These are phyloP conservation scores for Acleris literana DNA, from an alignment of 2,888 invertebrate species.

Conservation along the genomic window DNA sequence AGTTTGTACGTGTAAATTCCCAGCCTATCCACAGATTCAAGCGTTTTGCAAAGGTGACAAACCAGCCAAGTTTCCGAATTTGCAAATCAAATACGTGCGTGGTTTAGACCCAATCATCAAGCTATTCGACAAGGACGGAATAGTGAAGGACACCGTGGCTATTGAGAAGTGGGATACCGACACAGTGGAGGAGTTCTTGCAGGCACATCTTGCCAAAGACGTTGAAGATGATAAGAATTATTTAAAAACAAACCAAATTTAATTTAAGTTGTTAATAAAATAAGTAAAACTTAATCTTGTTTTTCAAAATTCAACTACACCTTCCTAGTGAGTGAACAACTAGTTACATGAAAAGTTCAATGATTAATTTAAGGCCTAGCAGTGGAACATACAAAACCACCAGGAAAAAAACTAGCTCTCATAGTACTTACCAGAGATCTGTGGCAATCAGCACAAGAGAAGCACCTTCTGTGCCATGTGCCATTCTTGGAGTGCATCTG, in stretches of 20 bases:
- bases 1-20: constrained; percentile 99
- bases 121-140: constrained; percentile 92
- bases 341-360: no score
- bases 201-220: constrained; percentile 89
- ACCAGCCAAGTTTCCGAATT: constrained; percentile 94
- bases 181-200: constrained; percentile 97
- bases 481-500: constrained; percentile 97
- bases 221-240: constrained; percentile 82
- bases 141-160: constrained; percentile 93
- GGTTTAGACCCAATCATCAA: constrained; percentile 98
- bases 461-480: constrained; percentile 96
- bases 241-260: constrained; percentile 85
- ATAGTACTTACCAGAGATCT: constrained; percentile 86
- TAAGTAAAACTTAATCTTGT: constrained; percentile 13
- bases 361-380: no score
- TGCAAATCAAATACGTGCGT: constrained; percentile 95
- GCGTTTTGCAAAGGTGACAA: constrained; percentile 98
- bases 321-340: no score
- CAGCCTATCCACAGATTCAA: constrained; percentile 98
- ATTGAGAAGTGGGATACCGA: constrained; percentile 99
- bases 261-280: constrained; percentile 42
- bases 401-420: not conserved
- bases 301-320: constrained; percentile 1
- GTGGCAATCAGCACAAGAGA: constrained; percentile 94
- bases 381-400: no score